Conservation (phyloP, 2,888 invertebrate genomes). For the Hemithea aestivaria region DNA sequence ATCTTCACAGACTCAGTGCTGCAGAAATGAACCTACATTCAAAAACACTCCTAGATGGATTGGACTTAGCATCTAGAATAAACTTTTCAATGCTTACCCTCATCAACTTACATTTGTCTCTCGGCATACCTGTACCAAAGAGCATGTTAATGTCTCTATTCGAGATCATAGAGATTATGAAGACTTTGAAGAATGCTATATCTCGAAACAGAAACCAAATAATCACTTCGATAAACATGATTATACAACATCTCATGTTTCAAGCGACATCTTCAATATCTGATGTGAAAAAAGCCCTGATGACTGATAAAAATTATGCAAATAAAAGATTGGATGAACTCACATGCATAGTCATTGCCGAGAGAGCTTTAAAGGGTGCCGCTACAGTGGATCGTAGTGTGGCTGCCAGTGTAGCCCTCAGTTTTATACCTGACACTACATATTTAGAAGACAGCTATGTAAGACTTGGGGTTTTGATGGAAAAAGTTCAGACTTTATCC, state of each 20-base stretch:
- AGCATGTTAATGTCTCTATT: constrained; percentile 86
- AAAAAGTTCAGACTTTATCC: constrained; percentile 82
- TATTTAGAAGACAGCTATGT: constrained; percentile 81
- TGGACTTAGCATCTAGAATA: constrained; percentile 84
- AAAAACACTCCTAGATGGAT: constrained; percentile 74
- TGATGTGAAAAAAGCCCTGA: constrained; percentile 83
- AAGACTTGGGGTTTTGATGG: constrained; percentile 80
- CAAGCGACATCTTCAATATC: constrained; percentile 84
- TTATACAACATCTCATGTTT: constrained; percentile 88
- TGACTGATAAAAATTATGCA: constrained; percentile 81
- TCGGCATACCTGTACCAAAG: constrained; percentile 88
- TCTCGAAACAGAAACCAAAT: constrained; percentile 84
- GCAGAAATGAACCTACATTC: constrained; percentile 66
- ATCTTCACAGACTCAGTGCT: constrained; percentile 58
- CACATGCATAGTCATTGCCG: constrained; percentile 86
- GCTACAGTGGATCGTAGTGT: constrained; percentile 82
- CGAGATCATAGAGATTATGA: constrained; percentile 88
- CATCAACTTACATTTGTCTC: constrained; percentile 83
- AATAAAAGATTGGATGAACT: constrained; percentile 84
- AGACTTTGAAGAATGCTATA: constrained; percentile 86
- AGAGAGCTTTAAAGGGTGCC: constrained; percentile 82
- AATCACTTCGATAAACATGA: constrained; percentile 85
- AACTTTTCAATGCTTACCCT: constrained; percentile 74
- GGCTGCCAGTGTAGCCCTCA: constrained; percentile 83
- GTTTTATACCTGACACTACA: constrained; percentile 81